Evolutionary conservation across 1,140 invertebrate species (phyloP).

Genomic region (Whitmania pigra): DNA sequence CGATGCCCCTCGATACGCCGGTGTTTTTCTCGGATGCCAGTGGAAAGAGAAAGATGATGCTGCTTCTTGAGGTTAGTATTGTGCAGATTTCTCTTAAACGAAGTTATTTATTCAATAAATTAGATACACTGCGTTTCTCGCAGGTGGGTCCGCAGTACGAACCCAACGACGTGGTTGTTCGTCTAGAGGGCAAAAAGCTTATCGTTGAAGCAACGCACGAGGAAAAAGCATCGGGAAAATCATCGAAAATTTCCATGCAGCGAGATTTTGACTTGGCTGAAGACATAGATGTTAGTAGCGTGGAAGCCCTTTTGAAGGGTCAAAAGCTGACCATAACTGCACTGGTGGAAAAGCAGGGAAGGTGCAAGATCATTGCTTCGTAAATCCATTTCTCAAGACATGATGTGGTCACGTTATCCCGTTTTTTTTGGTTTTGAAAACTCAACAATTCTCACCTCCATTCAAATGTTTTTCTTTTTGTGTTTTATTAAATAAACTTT

Average conservation of each 20-base stretch:
- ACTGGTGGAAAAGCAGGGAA: background rate
- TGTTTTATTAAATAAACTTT: too few species aligned
- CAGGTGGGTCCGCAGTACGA: slow-evolving; percentile 18
- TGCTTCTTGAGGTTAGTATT: slow-evolving; percentile 10
- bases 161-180: slow-evolving; percentile 23
- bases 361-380: slow-evolving; percentile 1
- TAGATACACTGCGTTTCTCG: background rate
- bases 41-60: slow-evolving; percentile 3
- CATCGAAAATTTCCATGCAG: slow-evolving; percentile 22
- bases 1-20: slow-evolving; percentile 16
- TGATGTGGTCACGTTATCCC: too few species aligned
- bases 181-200: slow-evolving; percentile 19
- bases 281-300: slow-evolving; percentile 18
- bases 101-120: background rate
- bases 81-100: background rate
- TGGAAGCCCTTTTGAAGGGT: slow-evolving; percentile 15
- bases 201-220: slow-evolving; percentile 22
- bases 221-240: slow-evolving; percentile 16
- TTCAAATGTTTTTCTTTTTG: too few species aligned
- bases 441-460: too few species aligned
- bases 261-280: slow-evolving; percentile 23
- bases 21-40: slow-evolving; percentile 8
- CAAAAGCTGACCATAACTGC: slow-evolving; percentile 13
- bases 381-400: background rate
- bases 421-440: too few species aligned